Evolutionary conservation across 2,888 invertebrate species (phyloP).

Genomic region (Dastarcus helophoroides): DNA sequence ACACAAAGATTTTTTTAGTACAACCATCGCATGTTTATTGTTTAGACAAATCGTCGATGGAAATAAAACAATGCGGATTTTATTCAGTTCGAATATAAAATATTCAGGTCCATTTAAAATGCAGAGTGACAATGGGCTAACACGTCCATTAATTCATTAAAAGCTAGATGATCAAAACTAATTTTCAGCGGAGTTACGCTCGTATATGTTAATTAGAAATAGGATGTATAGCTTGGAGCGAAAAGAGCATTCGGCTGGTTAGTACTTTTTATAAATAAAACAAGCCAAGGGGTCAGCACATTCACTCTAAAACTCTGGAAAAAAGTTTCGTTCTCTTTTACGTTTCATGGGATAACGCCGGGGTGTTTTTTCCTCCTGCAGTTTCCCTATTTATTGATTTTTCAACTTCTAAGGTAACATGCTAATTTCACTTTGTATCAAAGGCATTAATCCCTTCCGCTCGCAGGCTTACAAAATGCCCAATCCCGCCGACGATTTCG

Average conservation of each 20-base stretch:
- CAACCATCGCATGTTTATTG: too few relatives aligned
- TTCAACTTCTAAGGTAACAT: constrained; percentile 11
- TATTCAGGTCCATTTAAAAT: too few relatives aligned
- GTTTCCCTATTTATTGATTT: constrained; percentile 12
- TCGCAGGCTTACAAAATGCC: too few relatives aligned
- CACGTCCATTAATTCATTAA: constrained; percentile 14
- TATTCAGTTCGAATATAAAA: too few relatives aligned
- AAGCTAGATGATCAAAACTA: constrained; percentile 31
- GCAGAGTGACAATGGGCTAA: too few relatives aligned
- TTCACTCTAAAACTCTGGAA: constrained; percentile 29
- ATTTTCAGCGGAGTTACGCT: constrained; percentile 33
- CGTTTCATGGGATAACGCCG: constrained; percentile 19
- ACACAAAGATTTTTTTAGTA: too few relatives aligned
- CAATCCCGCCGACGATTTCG: too few relatives aligned
- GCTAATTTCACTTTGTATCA: constrained; percentile 1
- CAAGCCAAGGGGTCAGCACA: constrained; percentile 38
- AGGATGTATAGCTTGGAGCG: constrained; percentile 34
- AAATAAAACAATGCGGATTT: too few relatives aligned
- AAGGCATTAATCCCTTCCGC: not conserved
- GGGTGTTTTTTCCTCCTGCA: too few relatives aligned
- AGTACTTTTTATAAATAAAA: constrained; percentile 33
- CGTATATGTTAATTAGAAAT: constrained; percentile 37
- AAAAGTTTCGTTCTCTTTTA: constrained; percentile 33
- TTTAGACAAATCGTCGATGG: too few relatives aligned
- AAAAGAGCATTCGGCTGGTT: constrained; percentile 35